phyloP scores from a whole-genome alignment of 2,797 vertebrate species.

The Periophthalmus magnuspinnatus region DNA sequence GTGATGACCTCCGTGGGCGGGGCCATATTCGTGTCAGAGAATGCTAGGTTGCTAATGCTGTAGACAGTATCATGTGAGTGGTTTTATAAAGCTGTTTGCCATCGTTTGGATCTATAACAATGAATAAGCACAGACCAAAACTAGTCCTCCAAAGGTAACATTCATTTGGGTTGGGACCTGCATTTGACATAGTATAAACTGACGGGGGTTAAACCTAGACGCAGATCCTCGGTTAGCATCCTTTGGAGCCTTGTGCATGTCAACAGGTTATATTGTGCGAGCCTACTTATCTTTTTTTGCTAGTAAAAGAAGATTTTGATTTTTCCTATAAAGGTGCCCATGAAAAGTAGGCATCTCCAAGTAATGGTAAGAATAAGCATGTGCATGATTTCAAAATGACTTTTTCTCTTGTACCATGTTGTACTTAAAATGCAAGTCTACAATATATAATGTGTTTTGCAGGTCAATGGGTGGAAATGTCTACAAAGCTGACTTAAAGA shows the following conservation, averaged over 20 bases:
- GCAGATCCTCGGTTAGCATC: constrained; percentile 40
- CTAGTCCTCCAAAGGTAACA: neutral
- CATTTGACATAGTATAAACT: neutral
- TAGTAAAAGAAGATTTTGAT: neutral
- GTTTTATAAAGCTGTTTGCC: neutral
- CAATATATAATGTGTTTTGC: constrained; percentile 18
- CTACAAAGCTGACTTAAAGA: constrained; percentile 9
- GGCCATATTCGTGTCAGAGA: constrained; percentile 26
- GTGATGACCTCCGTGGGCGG: constrained; percentile 39
- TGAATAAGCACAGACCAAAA: neutral
- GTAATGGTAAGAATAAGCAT: neutral
- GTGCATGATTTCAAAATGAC: too few relatives aligned
- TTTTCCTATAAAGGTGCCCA: neutral
- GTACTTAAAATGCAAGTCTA: too few relatives aligned
- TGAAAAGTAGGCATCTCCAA: neutral
- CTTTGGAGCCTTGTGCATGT: constrained; percentile 11
- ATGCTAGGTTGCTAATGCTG: constrained; percentile 27
- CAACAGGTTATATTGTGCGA: constrained; percentile 29
- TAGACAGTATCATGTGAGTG: neutral
- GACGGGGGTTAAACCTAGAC: constrained; percentile 12
- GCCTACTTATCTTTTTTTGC: neutral
- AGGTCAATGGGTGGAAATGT: constrained; percentile 33
- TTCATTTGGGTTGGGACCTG: rapidly evolving
- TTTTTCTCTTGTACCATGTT: too few relatives aligned
- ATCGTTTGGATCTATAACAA: neutral